These are phyloP conservation scores for Cathartes aura DNA, from an alignment of 2,113 vertebrate species.

Conservation along the genomic window DNA sequence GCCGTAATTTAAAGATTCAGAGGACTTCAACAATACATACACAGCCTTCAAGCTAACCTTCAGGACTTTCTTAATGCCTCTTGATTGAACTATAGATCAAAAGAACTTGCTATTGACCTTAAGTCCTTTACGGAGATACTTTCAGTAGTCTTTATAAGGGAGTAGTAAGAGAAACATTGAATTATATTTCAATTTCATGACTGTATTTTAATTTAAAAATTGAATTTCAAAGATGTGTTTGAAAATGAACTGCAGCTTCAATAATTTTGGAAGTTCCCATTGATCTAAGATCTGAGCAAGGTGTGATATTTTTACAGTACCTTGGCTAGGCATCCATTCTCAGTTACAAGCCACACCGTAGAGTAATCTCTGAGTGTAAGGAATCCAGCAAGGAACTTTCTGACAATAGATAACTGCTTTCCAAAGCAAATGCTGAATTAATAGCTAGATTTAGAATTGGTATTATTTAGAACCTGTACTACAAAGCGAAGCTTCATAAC, in stretches of 20 bases:
- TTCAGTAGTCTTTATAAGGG: neutral
- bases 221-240: neutral
- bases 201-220: neutral
- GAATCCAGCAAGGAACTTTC: neutral
- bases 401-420: neutral
- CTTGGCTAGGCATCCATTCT: neutral
- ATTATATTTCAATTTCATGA: neutral
- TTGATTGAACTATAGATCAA: neutral
- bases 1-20: neutral
- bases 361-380: neutral
- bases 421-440: slow-evolving; percentile 20
- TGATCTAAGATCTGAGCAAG: neutral
- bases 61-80: neutral
- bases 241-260: neutral
- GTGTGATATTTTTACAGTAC: neutral
- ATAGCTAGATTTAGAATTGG: neutral
- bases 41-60: neutral
- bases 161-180: neutral
- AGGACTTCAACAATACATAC: neutral
- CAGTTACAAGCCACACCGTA: neutral
- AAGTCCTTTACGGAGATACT: neutral
- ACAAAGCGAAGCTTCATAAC: neutral
- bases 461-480: slow-evolving; percentile 14
- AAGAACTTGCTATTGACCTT: neutral
- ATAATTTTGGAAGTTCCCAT: neutral